Evolutionary conservation across 1,140 invertebrate genomes (phyloP), one percentile per base, ranked within the genome.

Genomic region (Bombyx mori): DNA sequence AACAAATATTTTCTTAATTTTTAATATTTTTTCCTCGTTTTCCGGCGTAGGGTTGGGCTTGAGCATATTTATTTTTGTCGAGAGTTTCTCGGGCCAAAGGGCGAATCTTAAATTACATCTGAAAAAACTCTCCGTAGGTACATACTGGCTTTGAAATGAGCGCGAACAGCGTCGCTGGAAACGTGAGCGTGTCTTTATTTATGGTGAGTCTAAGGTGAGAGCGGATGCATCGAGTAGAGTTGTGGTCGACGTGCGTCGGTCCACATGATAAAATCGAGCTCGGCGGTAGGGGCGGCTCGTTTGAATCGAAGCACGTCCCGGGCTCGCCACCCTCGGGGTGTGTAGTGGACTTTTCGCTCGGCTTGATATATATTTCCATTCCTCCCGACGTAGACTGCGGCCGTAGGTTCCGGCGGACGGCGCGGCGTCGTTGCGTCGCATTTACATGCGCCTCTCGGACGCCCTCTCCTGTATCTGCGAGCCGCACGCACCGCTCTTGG

Each of bases 1-100:
- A 83, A 80, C 77, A 84, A 84, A 86, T 86, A 86, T 86, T 86
- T 86, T 79, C 75, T 77, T 79, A 82, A 84, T 86, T 86, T 83
- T 82, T 77, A 82, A 82, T 81, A 78, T 80, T 81, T 81, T 82
- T 82, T 75, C 75, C 71, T 73, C 71, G 63, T 69, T 69, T 73
- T 70, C 63, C 65, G 62, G 60, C 62, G 62, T 56, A 68, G 79
- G 76, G 77, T 81, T 74, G 77, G 77, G 77, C 79, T 82, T 85
- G 82, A 82, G 80, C 65, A 82, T 86, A 86, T 83, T 84, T 86
- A 84, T 82, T 84, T 81, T 77, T 59, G 65, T 61, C 68, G 63
- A 58, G 67, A 69, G 66, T 71, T 76, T 75, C 74, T 77, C 65
- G 72, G 68, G 73, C 67, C 64, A 70, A 66, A 68, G 66, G 69